Evolutionary conservation across 2,888 invertebrate genomes (phyloP).

Genomic region (Stenodema calcarata): DNA sequence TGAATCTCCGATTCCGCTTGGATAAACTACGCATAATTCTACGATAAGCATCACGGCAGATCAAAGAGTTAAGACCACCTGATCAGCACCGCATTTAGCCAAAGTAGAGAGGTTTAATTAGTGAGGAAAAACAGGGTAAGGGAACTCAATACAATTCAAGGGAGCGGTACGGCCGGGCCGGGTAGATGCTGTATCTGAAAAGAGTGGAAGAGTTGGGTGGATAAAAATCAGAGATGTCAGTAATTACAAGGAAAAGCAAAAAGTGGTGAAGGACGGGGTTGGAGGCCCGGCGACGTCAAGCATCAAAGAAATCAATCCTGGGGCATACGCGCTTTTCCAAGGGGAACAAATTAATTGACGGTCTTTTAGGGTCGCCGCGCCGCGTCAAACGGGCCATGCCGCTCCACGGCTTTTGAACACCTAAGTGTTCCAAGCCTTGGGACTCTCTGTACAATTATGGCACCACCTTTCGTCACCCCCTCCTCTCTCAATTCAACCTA

Average conservation of each 20-base stretch:
- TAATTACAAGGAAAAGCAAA: slow-evolving; percentile 49
- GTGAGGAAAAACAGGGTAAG: neutral
- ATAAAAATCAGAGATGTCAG: slow-evolving; percentile 50
- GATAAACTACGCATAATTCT: neutral
- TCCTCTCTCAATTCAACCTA: slow-evolving; percentile 27
- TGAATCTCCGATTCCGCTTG: neutral
- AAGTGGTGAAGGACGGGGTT: neutral
- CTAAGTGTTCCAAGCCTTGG: slow-evolving; percentile 39
- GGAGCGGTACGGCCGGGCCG: neutral
- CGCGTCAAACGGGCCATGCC: slow-evolving; percentile 39
- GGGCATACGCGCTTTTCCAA: slow-evolving; percentile 57
- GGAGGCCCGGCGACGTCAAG: slow-evolving; percentile 27
- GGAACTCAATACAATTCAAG: neutral
- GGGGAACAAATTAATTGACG: slow-evolving; percentile 59
- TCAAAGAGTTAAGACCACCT: neutral
- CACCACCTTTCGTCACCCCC: slow-evolving; percentile 23
- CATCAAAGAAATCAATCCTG: slow-evolving; percentile 57
- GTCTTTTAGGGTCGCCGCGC: slow-evolving; percentile 52
- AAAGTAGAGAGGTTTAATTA: slow-evolving; percentile 8
- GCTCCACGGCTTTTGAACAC: slow-evolving; percentile 45
- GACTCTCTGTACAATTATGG: slow-evolving; percentile 48
- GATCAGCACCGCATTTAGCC: neutral
- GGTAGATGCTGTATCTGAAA: slow-evolving; percentile 45
- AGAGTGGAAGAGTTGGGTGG: neutral
- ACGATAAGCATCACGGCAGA: neutral